Evolutionary conservation across 2,888 invertebrate species (phyloP), one percentile per base, ranked within the genome.

Genomic region (Tryphoninae sp.): DNA sequence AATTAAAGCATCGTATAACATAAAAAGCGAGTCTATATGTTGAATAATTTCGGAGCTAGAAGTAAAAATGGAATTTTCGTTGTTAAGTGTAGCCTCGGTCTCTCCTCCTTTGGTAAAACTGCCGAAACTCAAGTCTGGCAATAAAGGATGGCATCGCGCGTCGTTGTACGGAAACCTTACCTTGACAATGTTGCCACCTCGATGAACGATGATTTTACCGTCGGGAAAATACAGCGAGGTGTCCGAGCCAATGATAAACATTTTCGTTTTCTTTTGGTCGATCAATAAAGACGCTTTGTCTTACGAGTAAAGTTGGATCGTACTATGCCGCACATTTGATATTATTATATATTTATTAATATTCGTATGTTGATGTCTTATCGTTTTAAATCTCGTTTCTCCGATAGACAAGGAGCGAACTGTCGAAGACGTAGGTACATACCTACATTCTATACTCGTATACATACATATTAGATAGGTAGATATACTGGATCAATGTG

Each of bases 151-250:
- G 19, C 51, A 53, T 13, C 19, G 16, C 22, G 16, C 22, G 26
- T 23, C 49, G 13, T 13, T 33, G 16, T 13, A 3, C 11, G 8
- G 16, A 19, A n/a, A 76, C 73, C 77, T 83, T 84, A 86, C 86
- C 86, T 86, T 85, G 40, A 86, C 75, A 64, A 86, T 65, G 67
- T 86, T 82, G 73, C 86, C 86, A 4, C 86, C 86, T n/a, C 65
- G 83, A 81, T 85, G 83, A 55, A 86, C 71, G 62, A 86, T 69
- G 67, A 85, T 77, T 83, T 76, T 84, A 19, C 80, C 75, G 13
- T 84, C 82, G 61, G 72, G 68, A 72, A 82, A 62, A n/a, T 59
- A 71, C 19, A 82, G 67, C 23, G 80, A 80, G 55, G 78, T 82
- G 23, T 77, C 73, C 16, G 82, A 82, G 22, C 82, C 82, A 49